These are phyloP conservation scores for Drosophila pseudoananassae DNA, from an alignment of 1,140 invertebrate species.

Conservation along the genomic window DNA sequence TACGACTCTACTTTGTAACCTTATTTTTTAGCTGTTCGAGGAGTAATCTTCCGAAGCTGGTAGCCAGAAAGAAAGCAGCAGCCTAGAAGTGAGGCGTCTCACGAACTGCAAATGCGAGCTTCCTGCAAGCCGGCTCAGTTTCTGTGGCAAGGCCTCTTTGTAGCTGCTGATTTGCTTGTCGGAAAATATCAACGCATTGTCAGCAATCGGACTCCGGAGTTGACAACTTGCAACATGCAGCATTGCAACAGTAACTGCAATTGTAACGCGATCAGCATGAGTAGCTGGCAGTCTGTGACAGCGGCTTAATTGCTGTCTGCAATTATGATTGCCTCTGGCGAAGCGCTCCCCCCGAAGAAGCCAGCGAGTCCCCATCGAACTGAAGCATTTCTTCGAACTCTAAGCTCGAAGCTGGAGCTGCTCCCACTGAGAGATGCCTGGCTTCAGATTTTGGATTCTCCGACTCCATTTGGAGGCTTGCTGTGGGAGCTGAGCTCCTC, in stretches of 20 bases:
- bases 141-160: slow-evolving; percentile 50
- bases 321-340: slow-evolving; percentile 73
- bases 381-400: not conserved
- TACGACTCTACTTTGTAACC: not conserved
- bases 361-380: not conserved
- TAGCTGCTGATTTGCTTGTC: slow-evolving; percentile 73
- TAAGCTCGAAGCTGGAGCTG: not conserved
- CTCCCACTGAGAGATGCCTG: not conserved
- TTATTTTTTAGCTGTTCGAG: not conserved
- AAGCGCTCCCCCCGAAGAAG: slow-evolving; percentile 22
- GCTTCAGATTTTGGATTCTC: slow-evolving; percentile 25
- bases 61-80: slow-evolving; percentile 47
- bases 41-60: not conserved
- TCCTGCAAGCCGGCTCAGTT: slow-evolving; percentile 71
- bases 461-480: slow-evolving; percentile 16
- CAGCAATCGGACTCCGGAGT: slow-evolving; percentile 65
- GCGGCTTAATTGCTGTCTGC: slow-evolving; percentile 79
- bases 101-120: slow-evolving; percentile 1
- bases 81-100: slow-evolving; percentile 1
- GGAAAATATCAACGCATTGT: slow-evolving; percentile 83
- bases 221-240: slow-evolving; percentile 57
- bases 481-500: slow-evolving; percentile 37
- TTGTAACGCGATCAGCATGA: slow-evolving; percentile 76
- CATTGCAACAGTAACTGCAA: slow-evolving; percentile 50
- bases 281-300: slow-evolving; percentile 75